These are phyloP conservation scores for Apantesis nais DNA, from an alignment of 2,888 invertebrate species.

Conservation along the genomic window DNA sequence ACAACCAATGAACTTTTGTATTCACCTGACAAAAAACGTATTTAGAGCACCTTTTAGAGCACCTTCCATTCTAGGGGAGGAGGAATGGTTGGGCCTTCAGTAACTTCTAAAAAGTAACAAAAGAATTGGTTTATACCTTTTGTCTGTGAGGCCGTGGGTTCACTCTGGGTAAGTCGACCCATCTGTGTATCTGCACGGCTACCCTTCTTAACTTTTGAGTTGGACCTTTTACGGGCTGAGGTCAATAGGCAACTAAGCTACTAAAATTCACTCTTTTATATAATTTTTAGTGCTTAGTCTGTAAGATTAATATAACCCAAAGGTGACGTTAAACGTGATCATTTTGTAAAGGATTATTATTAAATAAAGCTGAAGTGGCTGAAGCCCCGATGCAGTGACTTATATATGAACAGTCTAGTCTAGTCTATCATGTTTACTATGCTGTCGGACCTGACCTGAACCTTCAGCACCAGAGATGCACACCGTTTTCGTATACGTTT, in stretches of 20 bases:
- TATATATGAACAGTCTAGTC: too few relatives aligned
- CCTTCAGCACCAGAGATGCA: too few relatives aligned
- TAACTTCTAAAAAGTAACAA: background rate
- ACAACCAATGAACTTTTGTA: too few relatives aligned
- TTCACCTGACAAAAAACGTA: too few relatives aligned
- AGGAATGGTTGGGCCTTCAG: too few relatives aligned
- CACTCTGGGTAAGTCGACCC: background rate
- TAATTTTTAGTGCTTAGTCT: conserved; percentile 7
- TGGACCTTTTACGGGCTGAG: conserved; percentile 23
- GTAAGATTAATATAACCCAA: conserved; percentile 4
- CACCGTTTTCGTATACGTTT: too few relatives aligned
- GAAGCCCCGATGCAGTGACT: too few relatives aligned
- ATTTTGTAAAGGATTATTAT: conserved; percentile 3
- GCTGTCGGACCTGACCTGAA: too few relatives aligned
- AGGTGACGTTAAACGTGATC: conserved; percentile 10
- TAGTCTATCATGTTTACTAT: too few relatives aligned
- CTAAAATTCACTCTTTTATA: conserved; percentile 21
- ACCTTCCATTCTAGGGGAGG: too few relatives aligned
- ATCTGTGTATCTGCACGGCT: background rate
- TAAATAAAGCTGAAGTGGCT: too few relatives aligned
- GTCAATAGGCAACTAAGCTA: conserved; percentile 36
- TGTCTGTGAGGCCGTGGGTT: background rate
- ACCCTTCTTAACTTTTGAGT: conserved; percentile 1
- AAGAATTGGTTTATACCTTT: background rate
- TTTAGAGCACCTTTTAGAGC: too few relatives aligned